Evolutionary conservation across 2,888 invertebrate genomes (phyloP), one percentile per base, ranked within the genome.

Genomic region (Caenorhabditis sp.): DNA sequence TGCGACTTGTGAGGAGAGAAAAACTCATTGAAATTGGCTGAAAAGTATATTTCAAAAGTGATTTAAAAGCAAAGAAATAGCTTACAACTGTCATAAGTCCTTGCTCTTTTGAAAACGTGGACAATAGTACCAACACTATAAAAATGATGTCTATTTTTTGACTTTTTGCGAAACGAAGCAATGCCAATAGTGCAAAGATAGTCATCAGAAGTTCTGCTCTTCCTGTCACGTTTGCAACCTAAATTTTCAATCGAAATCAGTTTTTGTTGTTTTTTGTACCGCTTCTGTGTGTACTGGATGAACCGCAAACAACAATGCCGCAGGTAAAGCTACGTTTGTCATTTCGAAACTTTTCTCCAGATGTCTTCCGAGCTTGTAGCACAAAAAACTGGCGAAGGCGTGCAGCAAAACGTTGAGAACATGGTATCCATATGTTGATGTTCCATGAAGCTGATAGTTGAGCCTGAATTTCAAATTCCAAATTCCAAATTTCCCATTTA

Each of bases 231-330:
- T 96, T 97, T 76, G 96, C 95, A 2, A 98, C 94, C 94, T 95
- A 18, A 67, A 60, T 18, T 8, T 20, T 37, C 24, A 32, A 32
- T 65, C 0, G 56, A 40, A n/a, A 26, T 20, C n/a, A 0, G 24
- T n/a, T 58, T 1, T 4, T 28, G 1, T 11, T 1, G 6, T 51
- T 20, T 9, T 47, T 11, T 40, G 92, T 91, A 95, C 96, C 78
- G 96, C 95, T 93, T 98, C 98, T 0, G 95, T 95, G 92, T 98
- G 98, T 61, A 98, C 93, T 0, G 98, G 98, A 93, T 98, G 98
- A 18, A 96, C 95, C 15, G 96, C 94, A 93, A 97, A 98, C 28
- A 97, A 91, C 2, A 95, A 88, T 18, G 95, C 93, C 47, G 95
- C 94, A 70, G 95, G 93, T 88, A 72, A 47, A 11, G 83, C 81